A percentile compares a stretch with the other conserved stretches of the same genome.
Conservation (phyloP, 92 coral and sea anemone genomes). For the Epizoanthus ramosus region DNA sequence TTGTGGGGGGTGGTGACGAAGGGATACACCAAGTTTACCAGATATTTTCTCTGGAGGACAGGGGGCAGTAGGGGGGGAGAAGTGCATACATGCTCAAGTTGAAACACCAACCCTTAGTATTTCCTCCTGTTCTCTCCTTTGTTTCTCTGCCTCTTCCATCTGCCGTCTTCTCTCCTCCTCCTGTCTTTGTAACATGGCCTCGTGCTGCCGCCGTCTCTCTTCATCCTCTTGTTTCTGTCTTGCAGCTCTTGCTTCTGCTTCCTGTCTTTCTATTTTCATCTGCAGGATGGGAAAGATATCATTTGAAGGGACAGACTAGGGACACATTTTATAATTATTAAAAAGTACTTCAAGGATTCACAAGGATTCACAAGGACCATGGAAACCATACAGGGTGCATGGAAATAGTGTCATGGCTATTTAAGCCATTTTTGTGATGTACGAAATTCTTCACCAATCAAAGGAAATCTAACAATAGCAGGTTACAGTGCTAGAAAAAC, state of each 20-base stretch:
- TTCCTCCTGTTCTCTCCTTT: conserved; percentile 77
- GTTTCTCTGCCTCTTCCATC: conserved; percentile 67
- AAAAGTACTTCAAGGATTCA: too few relatives aligned
- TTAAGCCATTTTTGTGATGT: too few relatives aligned
- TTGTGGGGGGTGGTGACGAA: too few relatives aligned
- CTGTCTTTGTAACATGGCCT: conserved; percentile 69
- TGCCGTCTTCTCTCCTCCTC: conserved; percentile 87
- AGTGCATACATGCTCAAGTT: not conserved
- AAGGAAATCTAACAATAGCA: too few relatives aligned
- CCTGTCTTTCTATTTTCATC: conserved; percentile 84
- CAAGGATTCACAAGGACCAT: too few relatives aligned
- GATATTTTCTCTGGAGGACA: not conserved
- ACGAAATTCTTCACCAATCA: too few relatives aligned
- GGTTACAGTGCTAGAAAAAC: too few relatives aligned
- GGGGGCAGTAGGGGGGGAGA: too few relatives aligned
- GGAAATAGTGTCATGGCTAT: too few relatives aligned
- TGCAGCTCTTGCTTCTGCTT: conserved; percentile 68
- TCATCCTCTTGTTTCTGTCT: conserved; percentile 78
- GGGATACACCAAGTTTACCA: not conserved
- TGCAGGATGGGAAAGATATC: conserved; percentile 15
- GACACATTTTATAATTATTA: too few relatives aligned
- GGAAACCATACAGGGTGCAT: too few relatives aligned
- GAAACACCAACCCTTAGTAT: conserved; percentile 56
- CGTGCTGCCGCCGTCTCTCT: conserved; percentile 70
- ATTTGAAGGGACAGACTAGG: not conserved